These are phyloP conservation scores for Erebia epiphron DNA, from an alignment of 2,888 invertebrate genomes.

Conservation along the genomic window DNA sequence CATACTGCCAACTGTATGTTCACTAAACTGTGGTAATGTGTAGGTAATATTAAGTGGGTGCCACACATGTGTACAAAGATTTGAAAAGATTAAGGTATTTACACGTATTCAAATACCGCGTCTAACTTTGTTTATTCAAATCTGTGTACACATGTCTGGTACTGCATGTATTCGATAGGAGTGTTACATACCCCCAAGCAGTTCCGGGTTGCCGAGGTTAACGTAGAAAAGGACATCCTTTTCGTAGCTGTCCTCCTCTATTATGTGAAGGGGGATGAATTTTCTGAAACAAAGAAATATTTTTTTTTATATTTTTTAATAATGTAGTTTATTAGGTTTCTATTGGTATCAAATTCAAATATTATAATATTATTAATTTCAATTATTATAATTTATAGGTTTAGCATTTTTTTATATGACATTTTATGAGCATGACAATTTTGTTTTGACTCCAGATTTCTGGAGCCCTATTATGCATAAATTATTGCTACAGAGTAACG, in stretches of 20 bases:
- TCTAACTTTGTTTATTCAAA: not conserved
- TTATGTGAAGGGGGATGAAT: slow-evolving; percentile 91
- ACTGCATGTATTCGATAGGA: not conserved
- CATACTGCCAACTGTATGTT: not conserved
- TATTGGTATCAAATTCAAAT: too few species aligned
- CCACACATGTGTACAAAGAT: not conserved
- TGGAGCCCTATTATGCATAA: too few species aligned
- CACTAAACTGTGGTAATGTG: not conserved
- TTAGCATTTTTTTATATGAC: too few species aligned
- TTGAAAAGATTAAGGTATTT: not conserved
- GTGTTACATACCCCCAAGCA: slow-evolving; percentile 88
- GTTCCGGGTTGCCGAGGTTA: slow-evolving; percentile 94
- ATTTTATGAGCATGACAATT: too few species aligned
- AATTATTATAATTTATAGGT: too few species aligned
- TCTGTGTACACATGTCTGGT: not conserved
- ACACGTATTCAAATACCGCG: not conserved
- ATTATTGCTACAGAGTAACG: too few species aligned
- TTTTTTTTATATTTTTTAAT: not conserved
- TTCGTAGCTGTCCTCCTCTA: slow-evolving; percentile 99
- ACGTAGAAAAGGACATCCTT: slow-evolving; percentile 97
- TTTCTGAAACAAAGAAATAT: slow-evolving; percentile 87
- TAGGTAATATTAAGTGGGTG: not conserved
- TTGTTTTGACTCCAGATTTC: too few species aligned
- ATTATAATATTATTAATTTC: too few species aligned
- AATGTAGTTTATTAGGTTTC: not conserved